Evolutionary conservation across 1,140 invertebrate species (phyloP).

Genomic region (Sesamia nonagrioides): DNA sequence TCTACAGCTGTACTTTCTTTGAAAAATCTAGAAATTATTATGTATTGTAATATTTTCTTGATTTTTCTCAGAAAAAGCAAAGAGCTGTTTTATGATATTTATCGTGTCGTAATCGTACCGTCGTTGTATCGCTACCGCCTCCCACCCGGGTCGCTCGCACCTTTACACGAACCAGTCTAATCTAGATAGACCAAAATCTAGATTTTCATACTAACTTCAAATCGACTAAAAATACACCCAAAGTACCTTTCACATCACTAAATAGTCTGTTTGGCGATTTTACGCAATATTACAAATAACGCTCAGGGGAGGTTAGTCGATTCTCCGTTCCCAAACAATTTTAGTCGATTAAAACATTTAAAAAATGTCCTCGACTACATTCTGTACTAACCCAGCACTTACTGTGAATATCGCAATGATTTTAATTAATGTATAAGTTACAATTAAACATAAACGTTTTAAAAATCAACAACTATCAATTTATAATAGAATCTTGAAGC

Average conservation of each 20-base stretch:
- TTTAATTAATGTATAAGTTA: conserved; percentile 31
- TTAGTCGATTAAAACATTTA: conserved; percentile 42
- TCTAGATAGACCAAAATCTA: neutral
- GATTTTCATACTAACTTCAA: conserved; percentile 28
- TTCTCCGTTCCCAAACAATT: conserved; percentile 32
- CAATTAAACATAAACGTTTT: conserved; percentile 45
- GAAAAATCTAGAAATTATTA: neutral
- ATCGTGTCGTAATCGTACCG: neutral
- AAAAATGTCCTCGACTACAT: conserved; percentile 23
- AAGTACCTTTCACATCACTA: conserved; percentile 12
- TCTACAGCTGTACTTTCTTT: too few relatives aligned
- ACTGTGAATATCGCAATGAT: conserved; percentile 43
- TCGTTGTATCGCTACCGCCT: conserved; percentile 23
- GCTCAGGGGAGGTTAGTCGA: conserved; percentile 29
- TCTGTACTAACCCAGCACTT: conserved; percentile 31
- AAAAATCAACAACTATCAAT: conserved; percentile 47
- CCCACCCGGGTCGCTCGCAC: conserved; percentile 16
- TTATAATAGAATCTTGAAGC: conserved; percentile 51
- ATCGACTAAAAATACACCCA: conserved; percentile 32
- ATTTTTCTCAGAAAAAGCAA: neutral
- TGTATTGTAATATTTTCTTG: neutral
- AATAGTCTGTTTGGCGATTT: conserved; percentile 18
- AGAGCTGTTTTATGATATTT: neutral
- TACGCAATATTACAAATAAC: conserved; percentile 14
- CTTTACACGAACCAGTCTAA: conserved; percentile 11